Evolutionary conservation across 2,113 vertebrate genomes (phyloP).

Genomic region (Prolemur simus): DNA sequence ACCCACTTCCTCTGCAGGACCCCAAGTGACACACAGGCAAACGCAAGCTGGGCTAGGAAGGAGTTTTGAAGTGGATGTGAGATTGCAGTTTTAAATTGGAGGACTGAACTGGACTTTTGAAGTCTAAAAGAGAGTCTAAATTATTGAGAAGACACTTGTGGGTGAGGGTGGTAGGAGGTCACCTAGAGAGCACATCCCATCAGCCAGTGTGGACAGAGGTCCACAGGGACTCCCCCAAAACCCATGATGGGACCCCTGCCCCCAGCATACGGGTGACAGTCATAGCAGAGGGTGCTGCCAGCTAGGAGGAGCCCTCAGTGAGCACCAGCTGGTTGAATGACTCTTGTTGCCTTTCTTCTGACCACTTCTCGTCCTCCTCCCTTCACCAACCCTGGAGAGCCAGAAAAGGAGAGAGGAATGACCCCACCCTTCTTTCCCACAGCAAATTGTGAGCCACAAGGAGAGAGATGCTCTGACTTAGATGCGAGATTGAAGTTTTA

Average conservation of each 20-base stretch:
- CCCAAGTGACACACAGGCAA: accelerated
- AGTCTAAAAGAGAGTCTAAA: background rate
- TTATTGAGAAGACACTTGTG: background rate
- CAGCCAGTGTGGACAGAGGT: background rate
- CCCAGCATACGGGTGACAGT: accelerated
- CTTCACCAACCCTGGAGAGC: background rate
- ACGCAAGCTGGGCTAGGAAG: background rate
- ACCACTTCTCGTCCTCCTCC: too few relatives aligned
- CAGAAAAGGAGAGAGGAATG: background rate
- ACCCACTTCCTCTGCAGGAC: background rate
- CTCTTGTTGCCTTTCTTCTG: background rate
- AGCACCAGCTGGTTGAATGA: background rate
- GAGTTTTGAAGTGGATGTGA: background rate
- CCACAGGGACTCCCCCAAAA: too few relatives aligned
- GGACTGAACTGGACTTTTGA: background rate
- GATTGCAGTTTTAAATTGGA: background rate
- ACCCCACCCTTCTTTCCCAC: background rate
- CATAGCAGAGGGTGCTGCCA: background rate
- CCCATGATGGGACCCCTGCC: accelerated
- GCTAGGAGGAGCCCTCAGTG: background rate
- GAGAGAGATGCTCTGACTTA: background rate
- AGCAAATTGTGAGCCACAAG: background rate
- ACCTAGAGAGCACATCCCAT: background rate
- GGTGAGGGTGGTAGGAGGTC: background rate
- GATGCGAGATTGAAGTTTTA: background rate